phyloP scores from a whole-genome alignment of 2,888 invertebrate genomes.

The Leucozona laternaria region DNA sequence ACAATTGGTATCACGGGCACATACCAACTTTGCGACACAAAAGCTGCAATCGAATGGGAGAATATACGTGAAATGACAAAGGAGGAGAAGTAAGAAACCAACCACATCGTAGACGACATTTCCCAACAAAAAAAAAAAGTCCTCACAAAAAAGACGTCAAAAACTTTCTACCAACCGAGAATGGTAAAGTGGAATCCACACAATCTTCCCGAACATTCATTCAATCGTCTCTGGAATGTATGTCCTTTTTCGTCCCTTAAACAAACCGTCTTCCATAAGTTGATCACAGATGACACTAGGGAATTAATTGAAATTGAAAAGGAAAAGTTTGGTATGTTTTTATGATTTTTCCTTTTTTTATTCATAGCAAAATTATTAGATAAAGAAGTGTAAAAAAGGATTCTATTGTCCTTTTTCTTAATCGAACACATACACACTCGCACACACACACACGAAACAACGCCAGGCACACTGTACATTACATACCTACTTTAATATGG shows the following conservation, averaged over 20 bases:
- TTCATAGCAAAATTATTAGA: slow-evolving; percentile 26
- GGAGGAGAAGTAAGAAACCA: slow-evolving; percentile 40
- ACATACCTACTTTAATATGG: not conserved
- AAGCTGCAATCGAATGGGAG: slow-evolving; percentile 56
- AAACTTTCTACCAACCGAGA: slow-evolving; percentile 37
- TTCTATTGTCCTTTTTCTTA: not conserved
- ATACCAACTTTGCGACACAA: slow-evolving; percentile 54
- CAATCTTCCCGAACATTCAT: not conserved
- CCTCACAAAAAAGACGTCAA: slow-evolving; percentile 9
- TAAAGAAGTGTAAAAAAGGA: slow-evolving; percentile 9
- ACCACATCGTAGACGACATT: slow-evolving; percentile 62
- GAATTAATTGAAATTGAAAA: slow-evolving; percentile 68
- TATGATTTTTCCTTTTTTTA: slow-evolving; percentile 13
- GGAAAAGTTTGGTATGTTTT: slow-evolving; percentile 46
- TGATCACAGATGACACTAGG: slow-evolving; percentile 67
- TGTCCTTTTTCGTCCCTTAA: slow-evolving; percentile 15
- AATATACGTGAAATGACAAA: slow-evolving; percentile 19
- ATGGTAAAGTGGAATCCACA: not conserved
- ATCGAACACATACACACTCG: not conserved
- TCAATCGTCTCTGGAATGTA: slow-evolving; percentile 26
- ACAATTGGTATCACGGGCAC: slow-evolving; percentile 61
- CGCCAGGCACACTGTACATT: slow-evolving; percentile 10
- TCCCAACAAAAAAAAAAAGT: slow-evolving; percentile 9
- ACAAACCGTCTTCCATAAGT: slow-evolving; percentile 40
- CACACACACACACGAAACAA: not conserved